These are phyloP conservation scores for Amazona guildingii DNA, from an alignment of 2,113 vertebrate species.

Conservation along the genomic window DNA sequence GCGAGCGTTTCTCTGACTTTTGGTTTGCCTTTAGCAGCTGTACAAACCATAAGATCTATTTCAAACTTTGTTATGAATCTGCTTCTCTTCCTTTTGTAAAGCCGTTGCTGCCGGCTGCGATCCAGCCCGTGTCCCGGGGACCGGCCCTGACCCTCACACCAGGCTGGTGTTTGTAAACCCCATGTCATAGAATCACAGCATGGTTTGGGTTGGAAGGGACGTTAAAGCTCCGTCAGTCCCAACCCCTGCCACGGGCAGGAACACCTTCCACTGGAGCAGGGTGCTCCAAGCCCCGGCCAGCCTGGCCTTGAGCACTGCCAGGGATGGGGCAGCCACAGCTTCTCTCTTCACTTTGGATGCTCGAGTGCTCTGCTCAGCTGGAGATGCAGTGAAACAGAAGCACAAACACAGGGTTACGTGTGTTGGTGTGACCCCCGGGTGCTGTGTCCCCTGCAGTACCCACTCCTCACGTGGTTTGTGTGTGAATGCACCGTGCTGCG, in stretches of 20 bases:
- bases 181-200: background rate
- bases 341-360: background rate
- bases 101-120: accelerated
- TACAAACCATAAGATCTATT: background rate
- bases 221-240: background rate
- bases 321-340: background rate
- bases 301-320: background rate
- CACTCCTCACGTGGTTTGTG: accelerated
- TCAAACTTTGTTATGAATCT: background rate
- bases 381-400: background rate
- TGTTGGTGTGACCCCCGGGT: accelerated
- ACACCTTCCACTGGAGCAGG: background rate
- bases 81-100: background rate
- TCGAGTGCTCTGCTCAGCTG: background rate
- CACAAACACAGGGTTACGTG: accelerated
- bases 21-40: background rate
- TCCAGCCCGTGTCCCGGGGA: accelerated
- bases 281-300: background rate
- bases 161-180: background rate
- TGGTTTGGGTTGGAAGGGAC: background rate
- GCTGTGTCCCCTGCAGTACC: background rate
- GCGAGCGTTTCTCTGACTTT: background rate
- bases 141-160: accelerated
- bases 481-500: accelerated
- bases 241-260: background rate